Evolutionary conservation across 1,140 invertebrate genomes (phyloP), one percentile per base, ranked within the genome.

Genomic region (Bombus waltoni): DNA sequence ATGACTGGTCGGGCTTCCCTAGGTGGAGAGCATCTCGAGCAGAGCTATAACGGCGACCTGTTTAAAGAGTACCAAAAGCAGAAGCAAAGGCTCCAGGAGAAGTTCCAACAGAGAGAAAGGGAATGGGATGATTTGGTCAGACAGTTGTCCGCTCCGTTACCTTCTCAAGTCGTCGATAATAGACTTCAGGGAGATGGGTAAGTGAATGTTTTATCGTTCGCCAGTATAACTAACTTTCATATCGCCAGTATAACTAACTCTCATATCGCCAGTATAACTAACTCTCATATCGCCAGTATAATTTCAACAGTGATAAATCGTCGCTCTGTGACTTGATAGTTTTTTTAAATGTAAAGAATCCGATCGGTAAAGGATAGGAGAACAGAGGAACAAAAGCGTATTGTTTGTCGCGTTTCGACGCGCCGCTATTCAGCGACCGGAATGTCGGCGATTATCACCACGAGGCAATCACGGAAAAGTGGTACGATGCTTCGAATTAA

Each of bases 11-110:
- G 95, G 53, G 91, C 94, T 47, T 93, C 95, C 47, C 86, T 94
- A 32, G 90, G 93, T 78, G 93, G 92, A 38, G 94, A 95, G 3
- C 93, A 92, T 74, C 86, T 95, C 40, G 96, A 97, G 79, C 96
- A 96, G 44, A 96, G 96, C 91, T 97, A 96, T 89, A 96, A 96
- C 88, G 96, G 97, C 35, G 97, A 97, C 90, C 91, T 97, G 38
- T 95, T 97, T 42, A 97, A 97, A 86, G 97, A 97, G 91, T 97
- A 97, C 90, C 97, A 97, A 88, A 97, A 96, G 73, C 96, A 97
- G 88, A 97, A 97, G 89, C 97, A 97, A 88, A 96, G 95, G 87
- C 93, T 97, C 78, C 96, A 97, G 92, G 97, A 97, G 91, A 96
- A 96, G 80, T 96, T 97, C 92, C 96, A 96, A 44, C 91, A 96